phyloP scores from a whole-genome alignment of 2,797 vertebrate genomes.

The Gallinago nigripennis region DNA sequence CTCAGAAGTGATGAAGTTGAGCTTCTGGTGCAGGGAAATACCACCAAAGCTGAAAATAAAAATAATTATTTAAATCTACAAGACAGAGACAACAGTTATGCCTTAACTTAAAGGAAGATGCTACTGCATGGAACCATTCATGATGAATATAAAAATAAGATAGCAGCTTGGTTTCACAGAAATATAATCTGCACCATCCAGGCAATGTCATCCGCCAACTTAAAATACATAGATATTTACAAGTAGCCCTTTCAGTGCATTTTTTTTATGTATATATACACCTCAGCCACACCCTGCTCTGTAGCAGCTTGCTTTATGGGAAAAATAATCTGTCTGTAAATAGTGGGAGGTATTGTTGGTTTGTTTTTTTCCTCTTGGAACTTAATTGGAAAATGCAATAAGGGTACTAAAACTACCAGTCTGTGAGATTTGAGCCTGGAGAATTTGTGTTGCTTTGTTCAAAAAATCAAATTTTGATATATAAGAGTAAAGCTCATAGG shows the following conservation, averaged over 20 bases:
- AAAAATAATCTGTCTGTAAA: neutral
- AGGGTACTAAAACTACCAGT: neutral
- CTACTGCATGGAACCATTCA: neutral
- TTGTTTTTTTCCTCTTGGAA: neutral
- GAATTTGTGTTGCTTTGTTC: neutral
- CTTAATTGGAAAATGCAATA: neutral
- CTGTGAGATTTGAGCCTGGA: neutral
- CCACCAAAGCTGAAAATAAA: neutral
- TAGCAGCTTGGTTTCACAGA: neutral
- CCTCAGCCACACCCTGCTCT: neutral
- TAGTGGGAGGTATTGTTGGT: neutral
- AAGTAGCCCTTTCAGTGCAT: neutral
- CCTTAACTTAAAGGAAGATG: neutral
- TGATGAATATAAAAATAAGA: neutral
- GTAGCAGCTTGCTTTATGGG: neutral
- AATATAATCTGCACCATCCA: neutral
- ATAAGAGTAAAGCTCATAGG: neutral
- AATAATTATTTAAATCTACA: neutral
- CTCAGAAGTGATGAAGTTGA: neutral
- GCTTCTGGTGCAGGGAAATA: neutral
- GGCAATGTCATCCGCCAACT: neutral
- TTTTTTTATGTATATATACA: neutral
- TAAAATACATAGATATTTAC: neutral
- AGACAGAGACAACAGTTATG: neutral
- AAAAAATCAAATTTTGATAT: neutral